Percentiles rank a stretch among this genome's conserved stretches.
These are phyloP conservation scores for Zhengitettix transpicula DNA, from an alignment of 2,888 invertebrate genomes.

Conservation along the genomic window DNA sequence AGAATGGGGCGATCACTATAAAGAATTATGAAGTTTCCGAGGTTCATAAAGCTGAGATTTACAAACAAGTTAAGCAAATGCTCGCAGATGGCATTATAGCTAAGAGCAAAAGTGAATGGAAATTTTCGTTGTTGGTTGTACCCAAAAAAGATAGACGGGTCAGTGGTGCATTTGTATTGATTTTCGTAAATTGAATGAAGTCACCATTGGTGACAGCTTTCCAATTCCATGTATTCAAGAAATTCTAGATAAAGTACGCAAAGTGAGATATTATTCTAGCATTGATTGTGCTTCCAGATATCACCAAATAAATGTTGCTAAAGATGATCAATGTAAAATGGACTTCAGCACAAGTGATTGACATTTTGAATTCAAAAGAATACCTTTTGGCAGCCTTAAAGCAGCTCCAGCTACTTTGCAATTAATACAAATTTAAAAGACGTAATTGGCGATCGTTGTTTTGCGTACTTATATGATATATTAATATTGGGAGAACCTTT, in stretches of 20 bases:
- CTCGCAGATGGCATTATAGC: background rate
- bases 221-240: slow-evolving; percentile 17
- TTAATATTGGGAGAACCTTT: too few relatives aligned
- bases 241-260: slow-evolving; percentile 19
- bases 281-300: slow-evolving; percentile 20
- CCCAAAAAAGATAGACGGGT: too few relatives aligned
- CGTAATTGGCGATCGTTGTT: slow-evolving; percentile 15
- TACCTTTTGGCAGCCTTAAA: slow-evolving; percentile 20
- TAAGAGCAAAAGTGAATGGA: background rate
- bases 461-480: slow-evolving; percentile 20
- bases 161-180: slow-evolving; percentile 18
- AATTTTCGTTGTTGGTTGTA: slow-evolving; percentile 1
- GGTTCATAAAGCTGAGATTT: background rate
- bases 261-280: slow-evolving; percentile 18
- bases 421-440: slow-evolving; percentile 21
- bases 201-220: slow-evolving; percentile 10
- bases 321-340: slow-evolving; percentile 16
- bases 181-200: slow-evolving; percentile 14
- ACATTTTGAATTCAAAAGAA: slow-evolving; percentile 18
- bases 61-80: background rate
- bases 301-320: slow-evolving; percentile 18
- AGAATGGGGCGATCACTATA: too few relatives aligned
- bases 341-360: slow-evolving; percentile 18
- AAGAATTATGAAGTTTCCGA: too few relatives aligned
- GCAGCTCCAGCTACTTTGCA: slow-evolving; percentile 21